phyloP scores from a whole-genome alignment of 2,797 vertebrate genomes.

The Phalanger gymnotis region DNA sequence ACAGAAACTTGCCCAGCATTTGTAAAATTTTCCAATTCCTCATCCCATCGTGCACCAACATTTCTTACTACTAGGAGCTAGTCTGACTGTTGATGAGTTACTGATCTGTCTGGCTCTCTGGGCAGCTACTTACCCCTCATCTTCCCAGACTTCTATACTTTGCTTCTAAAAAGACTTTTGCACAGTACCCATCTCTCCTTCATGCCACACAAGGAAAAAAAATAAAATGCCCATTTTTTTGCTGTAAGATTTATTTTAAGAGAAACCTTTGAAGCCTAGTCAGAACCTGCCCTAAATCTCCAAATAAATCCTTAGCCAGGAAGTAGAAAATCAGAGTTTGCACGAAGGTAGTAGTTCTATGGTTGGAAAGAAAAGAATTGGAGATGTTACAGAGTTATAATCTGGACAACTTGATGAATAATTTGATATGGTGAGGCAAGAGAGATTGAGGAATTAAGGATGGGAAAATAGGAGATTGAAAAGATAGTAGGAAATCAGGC shows the following conservation, averaged over 20 bases:
- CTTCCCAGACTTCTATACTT: not conserved
- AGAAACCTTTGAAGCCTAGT: not conserved
- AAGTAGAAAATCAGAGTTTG: constrained; percentile 65
- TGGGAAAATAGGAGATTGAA: too few species aligned
- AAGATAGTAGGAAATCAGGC: too few species aligned
- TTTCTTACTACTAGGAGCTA: not conserved
- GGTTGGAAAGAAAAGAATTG: too few species aligned
- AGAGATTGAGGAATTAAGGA: too few species aligned
- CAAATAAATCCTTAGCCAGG: not conserved
- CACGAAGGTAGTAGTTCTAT: too few species aligned
- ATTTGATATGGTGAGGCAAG: too few species aligned
- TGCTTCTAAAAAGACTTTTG: not conserved
- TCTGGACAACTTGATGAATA: too few species aligned
- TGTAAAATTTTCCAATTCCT: constrained; percentile 6
- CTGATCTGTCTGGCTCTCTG: not conserved
- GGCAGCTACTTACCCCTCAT: not conserved
- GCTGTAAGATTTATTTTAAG: constrained; percentile 1
- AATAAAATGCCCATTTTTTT: not conserved
- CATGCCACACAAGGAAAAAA: rapidly evolving
- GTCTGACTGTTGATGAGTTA: not conserved
- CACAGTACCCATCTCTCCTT: not conserved
- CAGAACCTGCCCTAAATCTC: constrained; percentile 33
- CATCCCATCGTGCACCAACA: not conserved
- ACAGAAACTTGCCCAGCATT: not conserved
- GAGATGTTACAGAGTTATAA: too few species aligned